Evolutionary conservation across 1,140 invertebrate species (phyloP).

Genomic region (Ceratoteleas bidentatus): DNA sequence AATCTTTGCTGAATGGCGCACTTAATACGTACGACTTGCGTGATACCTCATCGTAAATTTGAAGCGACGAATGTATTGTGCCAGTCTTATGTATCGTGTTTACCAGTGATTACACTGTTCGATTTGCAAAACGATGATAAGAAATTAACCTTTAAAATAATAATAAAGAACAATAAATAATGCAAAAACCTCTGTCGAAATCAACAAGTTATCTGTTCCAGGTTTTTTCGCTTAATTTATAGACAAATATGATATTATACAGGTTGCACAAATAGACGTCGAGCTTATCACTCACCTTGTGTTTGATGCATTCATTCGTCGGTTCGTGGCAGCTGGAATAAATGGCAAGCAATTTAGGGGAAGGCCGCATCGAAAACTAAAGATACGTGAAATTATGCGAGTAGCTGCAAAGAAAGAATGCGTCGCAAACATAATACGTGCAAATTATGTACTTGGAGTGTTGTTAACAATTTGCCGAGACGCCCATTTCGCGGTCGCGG

Average conservation of each 20-base stretch:
- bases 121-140: not conserved
- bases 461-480: constrained; percentile 17
- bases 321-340: not conserved
- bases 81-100: constrained; percentile 24
- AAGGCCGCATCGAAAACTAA: constrained; percentile 17
- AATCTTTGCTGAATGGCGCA: constrained; percentile 11
- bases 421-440: constrained; percentile 13
- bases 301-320: not conserved
- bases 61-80: constrained; percentile 20
- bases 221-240: too few species aligned
- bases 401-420: not conserved
- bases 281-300: constrained; percentile 4
- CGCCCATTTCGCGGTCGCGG: not conserved
- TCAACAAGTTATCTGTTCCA: too few species aligned
- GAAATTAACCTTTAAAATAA: too few species aligned
- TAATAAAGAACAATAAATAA: too few species aligned
- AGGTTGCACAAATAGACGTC: not conserved
- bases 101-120: constrained; percentile 1
- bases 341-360: constrained; percentile 2
- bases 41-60: constrained; percentile 42
- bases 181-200: too few species aligned
- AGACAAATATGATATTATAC: too few species aligned
- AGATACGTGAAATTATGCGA: constrained; percentile 10
- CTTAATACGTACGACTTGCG: constrained; percentile 24
- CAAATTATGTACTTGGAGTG: constrained; percentile 7